These are phyloP conservation scores for Acronicta psi DNA, from an alignment of 2,888 invertebrate species.

Conservation along the genomic window DNA sequence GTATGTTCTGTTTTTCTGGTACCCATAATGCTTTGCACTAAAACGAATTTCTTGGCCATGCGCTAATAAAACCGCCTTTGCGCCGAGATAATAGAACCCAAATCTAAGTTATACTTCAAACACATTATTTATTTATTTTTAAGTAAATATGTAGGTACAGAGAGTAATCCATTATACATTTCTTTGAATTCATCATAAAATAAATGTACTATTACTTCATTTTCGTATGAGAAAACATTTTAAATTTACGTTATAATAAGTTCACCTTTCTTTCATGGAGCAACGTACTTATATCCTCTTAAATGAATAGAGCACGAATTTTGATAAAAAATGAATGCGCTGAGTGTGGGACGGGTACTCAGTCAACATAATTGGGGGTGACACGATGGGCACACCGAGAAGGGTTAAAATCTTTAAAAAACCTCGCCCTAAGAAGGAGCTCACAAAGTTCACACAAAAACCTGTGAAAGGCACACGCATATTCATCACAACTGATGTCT, in stretches of 20 bases:
- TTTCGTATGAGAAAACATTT: not conserved
- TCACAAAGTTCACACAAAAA: constrained; percentile 19
- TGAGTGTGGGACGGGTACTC: constrained; percentile 18
- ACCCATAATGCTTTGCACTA: no score
- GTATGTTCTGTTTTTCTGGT: no score
- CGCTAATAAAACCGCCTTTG: no score
- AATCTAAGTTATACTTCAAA: not conserved
- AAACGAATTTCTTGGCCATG: no score
- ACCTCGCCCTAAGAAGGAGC: constrained; percentile 1
- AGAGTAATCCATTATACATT: not conserved
- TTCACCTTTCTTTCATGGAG: constrained; percentile 1
- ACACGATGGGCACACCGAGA: constrained; percentile 22
- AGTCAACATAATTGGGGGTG: constrained; percentile 38
- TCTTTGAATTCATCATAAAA: not conserved
- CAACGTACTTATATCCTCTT: constrained; percentile 13
- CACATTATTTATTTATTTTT: not conserved
- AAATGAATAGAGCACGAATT: constrained; percentile 30
- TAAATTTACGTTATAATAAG: not conserved
- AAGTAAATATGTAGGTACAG: not conserved
- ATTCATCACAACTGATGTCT: constrained; percentile 24
- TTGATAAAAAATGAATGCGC: constrained; percentile 31
- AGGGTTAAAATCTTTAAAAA: constrained; percentile 38
- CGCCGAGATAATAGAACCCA: not conserved
- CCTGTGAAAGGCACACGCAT: constrained; percentile 8
- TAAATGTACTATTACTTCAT: not conserved